Conservation (phyloP, 2,888 invertebrate genomes). For the Tenthredo distinguenda region DNA sequence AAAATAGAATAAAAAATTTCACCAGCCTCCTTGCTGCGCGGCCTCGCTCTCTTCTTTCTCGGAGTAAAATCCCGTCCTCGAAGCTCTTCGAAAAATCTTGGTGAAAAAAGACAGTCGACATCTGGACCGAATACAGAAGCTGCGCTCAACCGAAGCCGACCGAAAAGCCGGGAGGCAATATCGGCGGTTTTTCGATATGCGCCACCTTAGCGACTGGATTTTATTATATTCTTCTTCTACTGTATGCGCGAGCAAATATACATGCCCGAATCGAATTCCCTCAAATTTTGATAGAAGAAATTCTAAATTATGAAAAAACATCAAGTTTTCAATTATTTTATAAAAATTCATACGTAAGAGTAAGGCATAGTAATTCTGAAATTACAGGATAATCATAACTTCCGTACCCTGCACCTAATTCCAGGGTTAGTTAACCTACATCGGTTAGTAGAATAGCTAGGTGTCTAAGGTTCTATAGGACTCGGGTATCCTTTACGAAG, state of each 20-base stretch:
- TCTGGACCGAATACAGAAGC: slow-evolving; percentile 42
- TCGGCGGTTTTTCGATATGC: slow-evolving; percentile 19
- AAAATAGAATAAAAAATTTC: background rate
- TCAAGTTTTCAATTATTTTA: background rate
- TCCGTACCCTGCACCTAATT: background rate
- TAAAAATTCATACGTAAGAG: background rate
- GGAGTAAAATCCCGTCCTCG: background rate
- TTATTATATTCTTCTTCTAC: slow-evolving; percentile 16
- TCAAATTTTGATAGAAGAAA: background rate
- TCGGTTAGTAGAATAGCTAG: background rate
- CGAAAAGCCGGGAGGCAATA: slow-evolving; percentile 41
- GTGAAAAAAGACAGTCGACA: slow-evolving; percentile 33
- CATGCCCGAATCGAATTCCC: background rate
- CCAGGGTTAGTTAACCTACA: background rate
- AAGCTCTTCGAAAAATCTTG: background rate
- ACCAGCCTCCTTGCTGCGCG: background rate
- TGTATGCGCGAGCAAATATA: background rate
- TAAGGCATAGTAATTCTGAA: background rate
- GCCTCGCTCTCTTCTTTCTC: background rate
- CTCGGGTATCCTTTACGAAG: background rate
- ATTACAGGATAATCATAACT: background rate
- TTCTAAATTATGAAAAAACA: background rate
- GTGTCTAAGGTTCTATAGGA: background rate
- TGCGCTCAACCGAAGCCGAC: slow-evolving; percentile 4
- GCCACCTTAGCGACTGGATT: slow-evolving; percentile 34